Evolutionary conservation across 37 sponge, comb jelly and placozoan genomes (phyloP), one percentile per base, ranked within the genome.

Genomic region (Geodia barretti): DNA sequence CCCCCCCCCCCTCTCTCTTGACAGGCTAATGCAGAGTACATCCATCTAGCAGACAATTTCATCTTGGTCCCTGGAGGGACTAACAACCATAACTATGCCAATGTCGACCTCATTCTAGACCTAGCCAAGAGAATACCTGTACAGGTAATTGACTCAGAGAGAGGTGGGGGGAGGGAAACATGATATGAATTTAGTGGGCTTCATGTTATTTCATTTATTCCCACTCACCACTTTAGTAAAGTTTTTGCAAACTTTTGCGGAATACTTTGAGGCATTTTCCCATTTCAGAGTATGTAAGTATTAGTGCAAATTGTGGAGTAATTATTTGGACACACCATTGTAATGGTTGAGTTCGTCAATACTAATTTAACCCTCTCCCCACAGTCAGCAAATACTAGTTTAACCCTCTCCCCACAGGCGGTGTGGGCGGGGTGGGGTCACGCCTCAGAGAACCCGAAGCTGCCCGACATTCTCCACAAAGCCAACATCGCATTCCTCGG

Each of bases 401-500:
- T n/a, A 33, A 17, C 21, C 59, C 71, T 35, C 42, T 19, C 26
- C 39, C 58, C 19, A 21, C 62, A 92, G 90, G 99, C 95, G 70
- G 99, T 98, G 41, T 98, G 99, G 99, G 99, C 96, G 11, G 99
- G 99, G 26, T 98, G 99, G 99, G 99, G 99, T 7, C 99, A 98
- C 41, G 99, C 99, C 43, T 93, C 94, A 31, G 99, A 98, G 85
- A 92, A 98, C 74, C 99, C 99, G 30, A 91, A 90, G 34, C 86
- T 98, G 4, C 99, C 99, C 0, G 99, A 96, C 23, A 82, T 89
- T 39, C 87, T 98, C 23, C 81, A 66, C 69, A 93, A 96, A 80
- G 60, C 84, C 43, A 85, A 77, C 54, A 98, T 98, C 69, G 75
- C 89, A 21, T 98, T 98, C 80, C 82, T 98, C 23, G 99, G 99